Conservation (phyloP, 35 echinoderm and acorn worm genomes). For the Heliocidaris tuberculata region DNA sequence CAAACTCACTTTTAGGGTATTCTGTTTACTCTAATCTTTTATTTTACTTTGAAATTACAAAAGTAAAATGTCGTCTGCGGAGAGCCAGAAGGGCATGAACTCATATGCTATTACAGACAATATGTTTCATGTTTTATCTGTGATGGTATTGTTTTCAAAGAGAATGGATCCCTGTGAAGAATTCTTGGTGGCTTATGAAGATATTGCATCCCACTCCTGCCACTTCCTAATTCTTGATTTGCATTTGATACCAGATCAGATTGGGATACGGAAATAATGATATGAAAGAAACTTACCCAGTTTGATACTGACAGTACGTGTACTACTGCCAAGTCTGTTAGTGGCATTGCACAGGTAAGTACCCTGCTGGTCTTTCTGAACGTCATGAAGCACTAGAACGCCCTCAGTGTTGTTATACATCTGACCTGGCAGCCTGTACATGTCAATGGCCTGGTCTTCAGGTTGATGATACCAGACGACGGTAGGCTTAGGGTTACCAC, state of each 20-base stretch:
- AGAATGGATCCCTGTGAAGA: neutral
- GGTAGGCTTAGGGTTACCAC: conserved; percentile 63
- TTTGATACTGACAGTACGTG: conserved; percentile 55
- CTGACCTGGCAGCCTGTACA: neutral
- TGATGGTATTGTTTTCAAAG: neutral
- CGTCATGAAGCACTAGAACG: conserved; percentile 44
- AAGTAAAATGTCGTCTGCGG: neutral
- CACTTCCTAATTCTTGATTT: neutral
- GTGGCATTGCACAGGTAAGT: conserved; percentile 64
- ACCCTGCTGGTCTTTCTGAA: conserved; percentile 49
- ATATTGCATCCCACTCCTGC: neutral
- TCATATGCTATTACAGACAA: neutral
- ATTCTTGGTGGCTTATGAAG: neutral
- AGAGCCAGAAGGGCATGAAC: neutral
- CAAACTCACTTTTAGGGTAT: neutral
- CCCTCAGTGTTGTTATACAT: conserved; percentile 57
- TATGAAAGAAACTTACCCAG: conserved; percentile 53
- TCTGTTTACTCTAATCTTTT: neutral
- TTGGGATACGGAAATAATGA: neutral
- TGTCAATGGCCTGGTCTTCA: conserved; percentile 23
- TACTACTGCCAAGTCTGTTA: conserved; percentile 46
- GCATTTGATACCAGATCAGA: neutral
- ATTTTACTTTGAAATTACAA: neutral
- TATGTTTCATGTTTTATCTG: no score
- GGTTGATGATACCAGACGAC: conserved; percentile 61